Evolutionary conservation across 2,113 vertebrate genomes (phyloP).

Genomic region (Calyptommatus sinebrachiatus): DNA sequence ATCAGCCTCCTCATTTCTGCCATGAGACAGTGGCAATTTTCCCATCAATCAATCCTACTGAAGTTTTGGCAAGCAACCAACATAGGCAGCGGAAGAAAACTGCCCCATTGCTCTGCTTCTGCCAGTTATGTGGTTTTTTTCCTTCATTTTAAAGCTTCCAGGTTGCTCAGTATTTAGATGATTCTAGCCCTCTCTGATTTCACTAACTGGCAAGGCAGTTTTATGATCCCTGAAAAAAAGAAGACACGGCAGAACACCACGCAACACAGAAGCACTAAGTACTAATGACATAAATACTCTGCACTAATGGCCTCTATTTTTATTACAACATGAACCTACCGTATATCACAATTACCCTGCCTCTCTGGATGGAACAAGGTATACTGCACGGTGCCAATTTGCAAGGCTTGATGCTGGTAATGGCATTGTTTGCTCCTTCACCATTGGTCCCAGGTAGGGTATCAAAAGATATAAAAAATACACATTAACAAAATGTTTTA

Average conservation of each 20-base stretch:
- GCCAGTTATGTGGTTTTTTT: constrained; percentile 80
- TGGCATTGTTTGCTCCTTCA: constrained; percentile 41
- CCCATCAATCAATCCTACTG: constrained; percentile 70
- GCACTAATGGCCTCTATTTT: constrained; percentile 85
- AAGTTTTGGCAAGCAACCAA: constrained; percentile 72
- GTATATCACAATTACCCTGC: constrained; percentile 82
- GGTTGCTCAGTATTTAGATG: constrained; percentile 84
- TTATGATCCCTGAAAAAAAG: constrained; percentile 86
- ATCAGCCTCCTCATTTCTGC: constrained; percentile 56
- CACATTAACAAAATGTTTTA: too few species aligned
- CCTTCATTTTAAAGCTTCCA: constrained; percentile 89
- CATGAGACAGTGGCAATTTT: constrained; percentile 62
- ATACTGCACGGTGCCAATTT: constrained; percentile 40
- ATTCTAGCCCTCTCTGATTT: constrained; percentile 80
- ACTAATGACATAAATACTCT: constrained; percentile 88
- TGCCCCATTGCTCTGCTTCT: constrained; percentile 67
- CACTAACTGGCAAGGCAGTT: constrained; percentile 86
- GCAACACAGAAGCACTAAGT: constrained; percentile 80
- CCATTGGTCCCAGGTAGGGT: neutral
- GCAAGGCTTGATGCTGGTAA: constrained; percentile 28
- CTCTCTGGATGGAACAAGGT: constrained; percentile 64
- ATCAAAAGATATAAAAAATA: too few species aligned
- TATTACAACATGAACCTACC: constrained; percentile 82
- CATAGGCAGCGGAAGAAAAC: constrained; percentile 22
- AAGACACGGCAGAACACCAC: constrained; percentile 66